Evolutionary conservation across 2,888 invertebrate species (phyloP), one percentile per base, ranked within the genome.

Genomic region (Tetragonisca angustula): DNA sequence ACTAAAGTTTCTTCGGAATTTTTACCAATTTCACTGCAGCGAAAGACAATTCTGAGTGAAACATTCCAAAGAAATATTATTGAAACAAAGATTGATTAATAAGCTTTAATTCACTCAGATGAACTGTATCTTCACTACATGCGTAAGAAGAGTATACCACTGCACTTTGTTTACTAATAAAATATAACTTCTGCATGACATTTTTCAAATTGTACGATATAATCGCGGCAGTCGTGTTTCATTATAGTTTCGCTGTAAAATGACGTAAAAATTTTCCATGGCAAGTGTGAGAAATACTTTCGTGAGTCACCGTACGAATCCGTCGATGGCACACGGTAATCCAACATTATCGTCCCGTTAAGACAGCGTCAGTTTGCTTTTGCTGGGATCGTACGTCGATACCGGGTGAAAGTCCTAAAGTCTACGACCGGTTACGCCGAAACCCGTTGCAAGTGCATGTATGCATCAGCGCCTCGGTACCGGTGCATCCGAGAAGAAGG

Each of bases 371-470:
- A 62, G 52, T 68, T 76, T 81, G 85, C 85, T 72, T 59, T 62
- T 83, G 74, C 68, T 65, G 70, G 80, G 86, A 86, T 83, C 65
- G 83, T 76, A 83, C 87, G 79, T 81, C 81, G 87, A 87, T 87
- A 84, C 81, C 81, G 67, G 87, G 84, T 87, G 87, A 87, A 87
- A 87, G 87, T 87, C 87, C 87, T 87, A 87, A 87, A 87, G 87
- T 87, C 87, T 87, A 87, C 87, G 87, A 87, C 87, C 87, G 87
- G 87, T 87, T 87, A 87, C 87, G 84, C 87, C 87, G 87, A 87
- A 87, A 87, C 87, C 87, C 87, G 87, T 87, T 87, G 87, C 87
- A 87, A 84, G 87, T 87, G 87, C 87, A 87, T 77, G 87, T 87
- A 86, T 87, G 84, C 87, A 87, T 84, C 87, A 81, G 81, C 74